Percentiles rank a stretch among this genome's conserved stretches.
phyloP scores from a whole-genome alignment of 1,140 invertebrate species.

The Mycetomoellerius zeteki region DNA sequence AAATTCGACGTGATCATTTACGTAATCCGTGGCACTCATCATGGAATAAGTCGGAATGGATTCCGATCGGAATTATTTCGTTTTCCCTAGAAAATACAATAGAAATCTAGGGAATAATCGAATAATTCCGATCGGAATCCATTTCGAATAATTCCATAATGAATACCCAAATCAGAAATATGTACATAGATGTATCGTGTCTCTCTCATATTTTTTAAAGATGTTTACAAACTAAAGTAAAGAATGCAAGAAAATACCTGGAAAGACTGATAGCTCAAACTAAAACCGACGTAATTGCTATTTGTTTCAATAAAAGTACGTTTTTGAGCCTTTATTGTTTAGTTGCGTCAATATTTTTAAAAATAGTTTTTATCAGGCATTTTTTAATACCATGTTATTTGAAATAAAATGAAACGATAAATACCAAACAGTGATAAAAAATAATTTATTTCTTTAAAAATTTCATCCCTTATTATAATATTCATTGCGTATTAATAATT shows the following conservation, averaged over 20 bases:
- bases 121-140: too few relatives aligned
- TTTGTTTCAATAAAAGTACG: slow-evolving; percentile 58
- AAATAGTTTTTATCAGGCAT: neutral
- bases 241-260: slow-evolving; percentile 56
- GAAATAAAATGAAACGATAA: neutral
- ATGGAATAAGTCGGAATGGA: too few relatives aligned
- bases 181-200: neutral
- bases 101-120: too few relatives aligned
- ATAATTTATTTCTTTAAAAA: neutral
- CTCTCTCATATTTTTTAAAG: slow-evolving; percentile 67
- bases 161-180: neutral
- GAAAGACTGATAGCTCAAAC: slow-evolving; percentile 70
- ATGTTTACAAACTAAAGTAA: slow-evolving; percentile 61
- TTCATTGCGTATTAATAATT: neutral
- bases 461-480: neutral
- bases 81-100: too few relatives aligned
- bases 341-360: neutral
- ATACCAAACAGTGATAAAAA: neutral
- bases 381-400: slow-evolving; percentile 8
- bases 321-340: slow-evolving; percentile 8
- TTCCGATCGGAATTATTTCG: too few relatives aligned
- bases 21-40: neutral
- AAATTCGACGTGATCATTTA: slow-evolving; percentile 55
- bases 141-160: too few relatives aligned
- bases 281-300: slow-evolving; percentile 53